Evolutionary conservation across 1,140 invertebrate genomes (phyloP), one percentile per base, ranked within the genome.

Genomic region (Prorops nasuta): DNA sequence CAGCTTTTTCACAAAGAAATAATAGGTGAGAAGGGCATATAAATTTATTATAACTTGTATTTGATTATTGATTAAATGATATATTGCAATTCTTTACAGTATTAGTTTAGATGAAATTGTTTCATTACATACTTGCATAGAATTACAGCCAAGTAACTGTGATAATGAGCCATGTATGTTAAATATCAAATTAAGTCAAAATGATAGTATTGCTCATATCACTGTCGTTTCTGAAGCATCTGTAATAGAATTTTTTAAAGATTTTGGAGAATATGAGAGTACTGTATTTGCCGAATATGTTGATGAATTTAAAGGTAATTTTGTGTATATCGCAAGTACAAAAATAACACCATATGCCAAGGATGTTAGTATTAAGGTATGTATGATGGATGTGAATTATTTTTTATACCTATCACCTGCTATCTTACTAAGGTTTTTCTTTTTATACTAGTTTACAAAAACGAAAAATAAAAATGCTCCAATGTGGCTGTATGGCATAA

Each of bases 401-500:
- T 31, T 7, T 37, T 12, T n/a, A n/a, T n/a, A n/a, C n/a, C n/a
- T n/a, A n/a, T n/a, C n/a, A n/a, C n/a, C n/a, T n/a, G n/a, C n/a
- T n/a, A n/a, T n/a, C n/a, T n/a, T n/a, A n/a, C n/a, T n/a, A n/a
- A n/a, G n/a, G n/a, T n/a, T 18, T 3, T 56, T 44, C 37, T 1
- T 19, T 8, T 3, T 20, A 16, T 67, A 71, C 48, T 32, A 78
- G 77, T 78, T 79, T 51, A 72, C 66, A 16, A 71, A 69, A 53
- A 67, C 59, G n/a, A 77, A 71, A 56, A 64, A 60, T 43, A 67
- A 69, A 62, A 56, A 58, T 28, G 40, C 64, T 20, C 44, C 52
- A n/a, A 68, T 79, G 62, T 79, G 72, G 72, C 45, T 79, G 8
- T 79, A 77, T 55, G 77, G 76, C 21, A 73, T 78, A 44, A 69